Evolutionary conservation across 2,888 invertebrate species (phyloP), one percentile per base, ranked within the genome.

Genomic region (Philhelius pedissequus): DNA sequence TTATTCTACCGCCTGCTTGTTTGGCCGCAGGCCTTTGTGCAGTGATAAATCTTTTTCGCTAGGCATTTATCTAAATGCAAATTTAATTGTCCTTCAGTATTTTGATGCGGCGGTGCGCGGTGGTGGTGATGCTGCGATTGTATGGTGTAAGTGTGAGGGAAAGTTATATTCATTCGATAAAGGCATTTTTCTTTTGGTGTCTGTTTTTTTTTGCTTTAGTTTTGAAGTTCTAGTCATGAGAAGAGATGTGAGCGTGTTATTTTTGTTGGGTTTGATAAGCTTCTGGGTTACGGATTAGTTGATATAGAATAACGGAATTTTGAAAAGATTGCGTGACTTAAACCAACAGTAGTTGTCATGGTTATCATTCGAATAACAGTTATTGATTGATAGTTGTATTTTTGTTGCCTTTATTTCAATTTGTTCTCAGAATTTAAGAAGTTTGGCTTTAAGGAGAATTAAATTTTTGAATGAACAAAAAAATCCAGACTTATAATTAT

Each of bases 51-150:
- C 84, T 84, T 80, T 84, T 84, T 84, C 66, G 80, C 84, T 84
- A 84, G 80, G 84, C 84, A 88, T 88, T 89, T 89, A 88, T 90
- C 91, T 91, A 90, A 90, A 90, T 90, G 90, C 90, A 90, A 90
- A 90, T 90, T 91, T 90, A 90, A 90, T 90, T 90, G 90, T 91
- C 88, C 88, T 87, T 84, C 66, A 52, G 56, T 45, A 38, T 25
- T 38, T 13, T 30, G 5, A 1, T 52, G 30, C 2, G n/a, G 60
- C 15, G 5, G 38, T 15, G 20, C n/a, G 54, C 18, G 18, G 20
- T 11, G 20, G 6, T 9, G 32, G 11, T 32, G 35, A 7, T 52
- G 50, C n/a, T n/a, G n/a, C 13, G 69, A 60, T 75, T 62, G 20
- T n/a, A n/a, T 1, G 58, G 13, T 43, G 27, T 38, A 45, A 45